Evolutionary conservation across 2,888 invertebrate genomes (phyloP), one percentile per base, ranked within the genome.

Genomic region (Thysanoteuthis rhombus): DNA sequence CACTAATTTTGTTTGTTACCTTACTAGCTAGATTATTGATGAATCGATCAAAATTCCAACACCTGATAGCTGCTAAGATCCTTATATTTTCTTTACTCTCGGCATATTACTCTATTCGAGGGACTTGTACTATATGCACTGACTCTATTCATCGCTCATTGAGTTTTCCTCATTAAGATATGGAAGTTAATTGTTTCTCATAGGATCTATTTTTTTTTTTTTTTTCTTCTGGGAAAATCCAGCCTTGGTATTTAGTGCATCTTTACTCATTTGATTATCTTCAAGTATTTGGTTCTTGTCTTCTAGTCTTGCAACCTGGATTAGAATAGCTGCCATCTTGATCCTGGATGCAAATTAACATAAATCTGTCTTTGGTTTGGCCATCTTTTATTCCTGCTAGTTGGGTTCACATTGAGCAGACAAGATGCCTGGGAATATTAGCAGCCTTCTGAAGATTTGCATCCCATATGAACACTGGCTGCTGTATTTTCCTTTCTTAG

Each of bases 351-450:
- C 75, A 75, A n/a, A 75, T 75, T 75, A 75, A 75, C 75, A 75
- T 75, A 75, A 75, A 75, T 75, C 75, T 75, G 75, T 75, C 75
- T 75, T 75, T 75, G 75, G 75, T 75, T 75, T 75, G 75, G 75
- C 75, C n/a, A 75, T 75, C 75, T 75, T 75, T n/a, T n/a, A 75
- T 75, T 75, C n/a, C 12, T n/a, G 75, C 75, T 75, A 32, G 75
- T n/a, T 75, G 75, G 75, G 75, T 75, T 75, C 16, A 75, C 75
- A 75, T n/a, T n/a, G n/a, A 75, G 75, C 75, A 75, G n/a, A 75
- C n/a, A 3, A n/a, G 75, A 75, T n/a, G 75, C 75, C n/a, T n/a
- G 75, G 75, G n/a, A n/a, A n/a, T 75, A n/a, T n/a, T 75, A 75
- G n/a, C 22, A n/a, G 75, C n/a, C 75, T 75, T n/a, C n/a, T 75